phyloP scores from a whole-genome alignment of 2,113 vertebrate species.

The Tyrannus savana region DNA sequence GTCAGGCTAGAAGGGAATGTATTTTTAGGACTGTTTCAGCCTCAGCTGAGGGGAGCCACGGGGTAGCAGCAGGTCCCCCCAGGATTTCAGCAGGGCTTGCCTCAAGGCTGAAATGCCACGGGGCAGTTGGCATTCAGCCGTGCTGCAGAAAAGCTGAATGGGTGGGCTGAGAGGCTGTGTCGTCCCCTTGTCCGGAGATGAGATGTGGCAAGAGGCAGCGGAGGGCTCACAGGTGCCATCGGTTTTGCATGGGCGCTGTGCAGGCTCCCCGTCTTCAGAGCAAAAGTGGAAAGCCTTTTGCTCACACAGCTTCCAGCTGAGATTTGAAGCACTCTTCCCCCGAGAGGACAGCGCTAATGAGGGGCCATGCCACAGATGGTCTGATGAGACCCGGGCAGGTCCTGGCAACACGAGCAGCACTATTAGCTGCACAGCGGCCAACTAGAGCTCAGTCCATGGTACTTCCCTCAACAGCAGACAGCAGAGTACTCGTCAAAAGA shows the following conservation, averaged over 20 bases:
- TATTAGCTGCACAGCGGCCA: rapidly evolving
- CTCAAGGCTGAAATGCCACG: neutral
- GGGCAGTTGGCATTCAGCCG: neutral
- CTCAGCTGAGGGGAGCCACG: neutral
- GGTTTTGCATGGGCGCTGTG: rapidly evolving
- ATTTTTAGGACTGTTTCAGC: constrained; percentile 1
- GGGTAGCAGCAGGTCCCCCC: neutral
- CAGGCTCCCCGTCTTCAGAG: neutral
- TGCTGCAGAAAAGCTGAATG: neutral
- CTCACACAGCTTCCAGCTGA: neutral
- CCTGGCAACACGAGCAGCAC: rapidly evolving
- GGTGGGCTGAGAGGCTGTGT: neutral
- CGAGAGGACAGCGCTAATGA: neutral
- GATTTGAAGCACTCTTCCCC: neutral
- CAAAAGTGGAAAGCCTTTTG: neutral
- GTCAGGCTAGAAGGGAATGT: neutral
- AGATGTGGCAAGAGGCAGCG: neutral
- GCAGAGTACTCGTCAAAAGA: neutral
- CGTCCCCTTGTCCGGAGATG: neutral
- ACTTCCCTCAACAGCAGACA: neutral
- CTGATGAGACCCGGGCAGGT: neutral
- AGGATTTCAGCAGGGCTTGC: neutral
- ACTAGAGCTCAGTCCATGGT: neutral
- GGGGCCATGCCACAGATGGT: neutral
- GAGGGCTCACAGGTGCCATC: neutral